These are phyloP conservation scores for Oceanodroma leucorhoa DNA, from an alignment of 2,797 vertebrate genomes.

Conservation along the genomic window DNA sequence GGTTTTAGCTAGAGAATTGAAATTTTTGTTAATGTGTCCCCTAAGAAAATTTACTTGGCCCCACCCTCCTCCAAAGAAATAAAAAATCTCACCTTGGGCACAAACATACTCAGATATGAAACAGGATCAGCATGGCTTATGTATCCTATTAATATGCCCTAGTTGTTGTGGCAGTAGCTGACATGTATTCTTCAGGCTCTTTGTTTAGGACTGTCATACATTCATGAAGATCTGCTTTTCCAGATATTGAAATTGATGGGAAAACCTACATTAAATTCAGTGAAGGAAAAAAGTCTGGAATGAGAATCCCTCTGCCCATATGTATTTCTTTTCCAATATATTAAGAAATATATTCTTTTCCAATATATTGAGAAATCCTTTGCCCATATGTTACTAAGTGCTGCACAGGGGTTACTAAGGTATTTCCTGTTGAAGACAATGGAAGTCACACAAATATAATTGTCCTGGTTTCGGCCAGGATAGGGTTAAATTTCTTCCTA, in stretches of 20 bases:
- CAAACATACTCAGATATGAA: neutral
- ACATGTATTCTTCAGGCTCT: neutral
- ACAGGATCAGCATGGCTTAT: neutral
- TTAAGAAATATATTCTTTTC: neutral
- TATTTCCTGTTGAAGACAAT: neutral
- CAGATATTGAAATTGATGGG: neutral
- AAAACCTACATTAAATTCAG: neutral
- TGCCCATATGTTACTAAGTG: neutral
- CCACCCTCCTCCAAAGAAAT: no score
- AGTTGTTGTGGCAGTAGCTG: neutral
- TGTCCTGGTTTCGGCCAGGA: no score
- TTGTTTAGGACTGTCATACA: neutral
- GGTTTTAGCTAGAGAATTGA: neutral
- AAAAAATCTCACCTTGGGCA: rapidly evolving
- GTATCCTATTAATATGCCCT: neutral
- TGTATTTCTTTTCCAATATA: neutral
- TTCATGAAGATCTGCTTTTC: neutral
- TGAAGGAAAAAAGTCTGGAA: neutral
- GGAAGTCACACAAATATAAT: neutral
- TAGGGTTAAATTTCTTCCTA: no score
- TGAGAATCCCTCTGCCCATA: neutral
- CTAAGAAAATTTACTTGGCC: neutral
- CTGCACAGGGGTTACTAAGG: rapidly evolving
- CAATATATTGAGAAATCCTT: neutral
- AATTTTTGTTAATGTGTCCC: rapidly evolving